Evolutionary conservation across 2,797 vertebrate genomes (phyloP).

Genomic region (Capromys pilorides): DNA sequence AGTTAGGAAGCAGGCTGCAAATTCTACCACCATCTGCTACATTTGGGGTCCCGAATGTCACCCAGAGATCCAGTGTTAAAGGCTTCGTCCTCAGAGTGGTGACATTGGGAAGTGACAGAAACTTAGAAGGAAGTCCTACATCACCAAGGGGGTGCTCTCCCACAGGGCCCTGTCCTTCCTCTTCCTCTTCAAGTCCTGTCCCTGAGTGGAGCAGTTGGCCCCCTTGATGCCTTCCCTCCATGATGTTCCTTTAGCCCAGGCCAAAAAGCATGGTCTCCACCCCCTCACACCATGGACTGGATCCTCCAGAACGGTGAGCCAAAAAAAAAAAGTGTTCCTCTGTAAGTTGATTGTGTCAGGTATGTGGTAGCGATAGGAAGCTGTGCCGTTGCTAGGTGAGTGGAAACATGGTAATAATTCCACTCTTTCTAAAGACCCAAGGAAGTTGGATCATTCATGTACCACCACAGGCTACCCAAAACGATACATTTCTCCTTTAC

Average conservation of each 20-base stretch:
- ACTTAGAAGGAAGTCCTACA: too few species aligned
- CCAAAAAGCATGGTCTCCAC: background rate
- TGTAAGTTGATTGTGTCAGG: background rate
- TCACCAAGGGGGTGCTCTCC: background rate
- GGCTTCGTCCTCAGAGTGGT: background rate
- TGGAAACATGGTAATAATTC: background rate
- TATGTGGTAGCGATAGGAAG: background rate
- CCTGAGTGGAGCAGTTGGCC: background rate
- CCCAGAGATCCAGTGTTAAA: background rate
- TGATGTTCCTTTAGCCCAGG: background rate
- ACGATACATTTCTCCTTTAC: constrained; percentile 7
- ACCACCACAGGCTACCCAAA: background rate
- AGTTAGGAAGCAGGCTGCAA: background rate
- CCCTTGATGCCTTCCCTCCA: background rate
- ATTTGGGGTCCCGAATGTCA: background rate
- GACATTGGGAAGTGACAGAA: background rate
- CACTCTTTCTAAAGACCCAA: background rate
- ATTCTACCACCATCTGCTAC: background rate
- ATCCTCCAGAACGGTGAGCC: background rate
- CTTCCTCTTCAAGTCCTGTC: background rate
- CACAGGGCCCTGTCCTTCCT: background rate
- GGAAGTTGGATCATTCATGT: background rate
- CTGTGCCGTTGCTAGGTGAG: background rate
- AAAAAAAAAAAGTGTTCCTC: background rate
- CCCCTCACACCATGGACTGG: background rate